Base-by-base conservation (phyloP, 2,113 vertebrate genomes). In the Pseudois nayaur region DNA sequence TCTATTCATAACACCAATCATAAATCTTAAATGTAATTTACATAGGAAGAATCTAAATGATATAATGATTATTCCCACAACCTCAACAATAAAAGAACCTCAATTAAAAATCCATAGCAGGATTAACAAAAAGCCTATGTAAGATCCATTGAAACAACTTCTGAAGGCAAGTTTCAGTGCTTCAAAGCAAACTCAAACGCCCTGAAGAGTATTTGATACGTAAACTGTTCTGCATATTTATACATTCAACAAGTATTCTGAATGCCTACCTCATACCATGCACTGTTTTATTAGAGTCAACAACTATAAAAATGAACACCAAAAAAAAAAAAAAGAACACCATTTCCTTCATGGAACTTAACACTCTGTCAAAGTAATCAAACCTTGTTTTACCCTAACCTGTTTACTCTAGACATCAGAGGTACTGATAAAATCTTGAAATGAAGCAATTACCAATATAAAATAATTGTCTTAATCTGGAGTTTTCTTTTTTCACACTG, bases 11-110 rank as follows among this genome's bases (percentile, higher is more conserved):
- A 91, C 0, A 88, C 3, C 19, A 93, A 86, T 33, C 89, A 92
- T 33, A 97, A 88, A 95, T 64, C 93, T 94, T 54, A 96, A 90
- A 94, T 81, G 57, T 50, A 89, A 95, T 25, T 93, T 91, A 96
- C 45, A 97, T 21, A 17, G 36, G 67, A 94, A 87, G 27, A 88
- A 40, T 76, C 54, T 50, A 62, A 94, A 71, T 21, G 9, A 97
- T n/a, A 88, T 86, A 88, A 60, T 67, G 87, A 92, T 27, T 88
- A 94, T 57, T 93, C 4, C 55, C 54, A 92, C 25, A 85, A 94
- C 90, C 85, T 96, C 86, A 94, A 84, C 19, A 95, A 79, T 62
- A 92, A 96, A 93, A 54, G 89, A 74, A 54, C 11, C 29, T 27
- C 78, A 95, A 94, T 54, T 86, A 95, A 95, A 97, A 93, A 88